A percentile compares a stretch with the other conserved stretches of the same genome.
These are phyloP conservation scores for Nipponia nippon DNA, from an alignment of 2,113 vertebrate genomes.

Conservation along the genomic window DNA sequence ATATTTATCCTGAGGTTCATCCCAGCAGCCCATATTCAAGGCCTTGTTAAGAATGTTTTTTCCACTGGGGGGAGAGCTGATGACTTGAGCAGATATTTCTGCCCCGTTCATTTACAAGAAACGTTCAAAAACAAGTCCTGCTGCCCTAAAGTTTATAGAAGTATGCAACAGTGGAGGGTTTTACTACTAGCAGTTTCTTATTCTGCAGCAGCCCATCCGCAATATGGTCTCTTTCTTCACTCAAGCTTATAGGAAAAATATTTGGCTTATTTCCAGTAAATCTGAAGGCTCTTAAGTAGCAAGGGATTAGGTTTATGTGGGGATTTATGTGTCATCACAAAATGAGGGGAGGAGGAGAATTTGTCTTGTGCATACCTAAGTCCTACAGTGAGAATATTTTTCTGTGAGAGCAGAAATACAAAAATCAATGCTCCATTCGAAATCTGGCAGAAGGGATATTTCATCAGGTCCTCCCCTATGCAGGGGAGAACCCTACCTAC, in stretches of 20 bases:
- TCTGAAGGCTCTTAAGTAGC: neutral
- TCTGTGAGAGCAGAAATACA: neutral
- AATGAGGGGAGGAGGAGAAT: neutral
- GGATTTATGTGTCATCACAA: neutral
- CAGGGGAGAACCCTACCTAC: neutral
- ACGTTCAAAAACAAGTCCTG: neutral
- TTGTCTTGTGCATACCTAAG: neutral
- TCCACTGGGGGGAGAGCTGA: neutral
- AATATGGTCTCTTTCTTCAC: neutral
- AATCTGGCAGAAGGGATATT: neutral
- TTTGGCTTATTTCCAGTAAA: neutral
- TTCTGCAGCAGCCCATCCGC: neutral
- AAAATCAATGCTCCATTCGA: neutral
- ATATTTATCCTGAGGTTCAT: neutral
- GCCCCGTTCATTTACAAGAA: neutral
- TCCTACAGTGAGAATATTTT: neutral
- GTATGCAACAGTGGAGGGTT: neutral
- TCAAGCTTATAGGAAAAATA: neutral
- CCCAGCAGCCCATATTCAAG: neutral
- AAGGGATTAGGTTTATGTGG: neutral
- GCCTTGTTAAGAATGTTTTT: neutral
- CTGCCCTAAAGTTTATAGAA: neutral
- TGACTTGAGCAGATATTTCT: neutral
- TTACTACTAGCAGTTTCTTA: neutral
- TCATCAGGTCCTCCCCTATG: neutral